A percentile compares a stretch with the other conserved stretches of the same genome.
Conservation (phyloP, 2,113 vertebrate species). For the Lethenteron reissneri region DNA sequence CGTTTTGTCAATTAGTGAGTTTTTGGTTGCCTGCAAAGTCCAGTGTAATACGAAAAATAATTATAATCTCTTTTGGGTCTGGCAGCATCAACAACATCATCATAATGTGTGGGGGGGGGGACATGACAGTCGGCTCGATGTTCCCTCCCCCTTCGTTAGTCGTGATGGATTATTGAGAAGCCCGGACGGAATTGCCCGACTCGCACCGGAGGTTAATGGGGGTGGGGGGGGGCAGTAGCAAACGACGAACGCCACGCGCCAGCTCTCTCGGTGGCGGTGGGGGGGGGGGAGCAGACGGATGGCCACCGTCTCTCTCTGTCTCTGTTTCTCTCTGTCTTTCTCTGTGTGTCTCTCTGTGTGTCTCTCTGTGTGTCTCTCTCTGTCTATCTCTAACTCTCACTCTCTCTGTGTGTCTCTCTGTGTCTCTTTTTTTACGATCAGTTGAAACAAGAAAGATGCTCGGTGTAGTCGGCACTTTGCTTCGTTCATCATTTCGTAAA, state of each 20-base stretch:
- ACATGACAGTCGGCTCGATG: too few relatives aligned
- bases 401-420: slow-evolving; percentile 5
- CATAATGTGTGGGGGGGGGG: too few relatives aligned
- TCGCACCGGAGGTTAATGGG: background rate
- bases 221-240: background rate
- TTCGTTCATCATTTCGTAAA: too few relatives aligned
- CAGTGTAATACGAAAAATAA: too few relatives aligned
- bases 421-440: too few relatives aligned
- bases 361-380: slow-evolving; percentile 7
- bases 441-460: too few relatives aligned
- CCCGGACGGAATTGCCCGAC: slow-evolving; percentile 4
- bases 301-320: slow-evolving; percentile 14
- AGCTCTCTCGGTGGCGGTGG: background rate
- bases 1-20: too few relatives aligned
- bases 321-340: slow-evolving; percentile 7
- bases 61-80: too few relatives aligned
- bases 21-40: too few relatives aligned
- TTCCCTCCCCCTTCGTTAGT: background rate
- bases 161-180: background rate
- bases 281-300: background rate
- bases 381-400: slow-evolving; percentile 10
- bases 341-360: slow-evolving; percentile 2
- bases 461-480: too few relatives aligned
- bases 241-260: background rate
- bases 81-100: too few relatives aligned